Evolutionary conservation across 2,797 vertebrate species (phyloP), one percentile per base, ranked within the genome.

Genomic region (Brachymystax lenok): DNA sequence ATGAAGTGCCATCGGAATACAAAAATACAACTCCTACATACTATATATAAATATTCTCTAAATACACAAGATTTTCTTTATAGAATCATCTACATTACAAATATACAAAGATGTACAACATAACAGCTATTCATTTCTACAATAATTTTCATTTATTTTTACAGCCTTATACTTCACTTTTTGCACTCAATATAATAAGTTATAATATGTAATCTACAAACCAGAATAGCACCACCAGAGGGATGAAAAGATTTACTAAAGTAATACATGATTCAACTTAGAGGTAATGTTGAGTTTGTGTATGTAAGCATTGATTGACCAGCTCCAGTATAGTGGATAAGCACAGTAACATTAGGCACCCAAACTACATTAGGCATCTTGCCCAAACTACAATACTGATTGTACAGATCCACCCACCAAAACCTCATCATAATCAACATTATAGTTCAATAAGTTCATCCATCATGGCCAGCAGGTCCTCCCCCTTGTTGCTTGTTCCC

Each of bases 401-500:
- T 69, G 3, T n/a, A n/a, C 5, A 40, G 5, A 17, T 40, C 24
- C 50, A n/a, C 7, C 46, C 14, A 24, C 33, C 13, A 6, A 28
- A 17, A 27, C 14, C 52, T 7, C 30, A 40, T 21, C n/a, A 4
- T 21, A 35, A 40, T 70, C 28, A 24, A 13, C 35, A 70, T 46
- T 1, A 8, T 21, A 70, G 40, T 46, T 40, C 8, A 27, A 30
- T 3, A 17, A 96, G 91, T 28, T 93, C 92, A 4, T 98, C 97
- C 97, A 99, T 97, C 94, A 98, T 93, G 71, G 96, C 96, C 69
- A 98, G 88, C 76, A 98, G 89, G 64, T 97, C 96, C 0, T 96
- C 96, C 33, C 97, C 97, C 81, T 96, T 98, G 88, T 73, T 96
- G 74, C 82, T 63, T 8, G 77, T 21, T 0, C 82, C 87, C 72